Base-by-base conservation (phyloP, 2,797 vertebrate genomes). In the Phataginus tetradactyla region DNA sequence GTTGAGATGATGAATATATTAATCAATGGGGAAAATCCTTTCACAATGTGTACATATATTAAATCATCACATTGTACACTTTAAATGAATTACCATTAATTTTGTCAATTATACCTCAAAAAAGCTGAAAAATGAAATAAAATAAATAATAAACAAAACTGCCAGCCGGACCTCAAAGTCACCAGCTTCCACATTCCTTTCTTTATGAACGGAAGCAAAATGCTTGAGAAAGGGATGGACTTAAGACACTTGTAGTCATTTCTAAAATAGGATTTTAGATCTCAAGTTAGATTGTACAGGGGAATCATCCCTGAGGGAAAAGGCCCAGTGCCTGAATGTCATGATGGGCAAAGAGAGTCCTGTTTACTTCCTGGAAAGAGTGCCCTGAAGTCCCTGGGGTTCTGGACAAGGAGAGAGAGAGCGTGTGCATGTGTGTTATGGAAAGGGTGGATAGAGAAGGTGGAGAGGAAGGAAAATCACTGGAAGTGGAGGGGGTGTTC, bases 181-280 rank as follows among this genome's bases (percentile, higher is more conserved):
- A 78, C 21, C 23, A 91, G 32, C 23, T 84, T 94, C 18, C 4
- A 29, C 23, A 68, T 55, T 37, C 20, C 6, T 66, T 90, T 85
- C 29, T 90, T 64, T 90, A 61, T 75, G 55, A 95, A 95, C 5
- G 53, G 25, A 93, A 86, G 42, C 34, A 88, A 78, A 95, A 81
- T 49, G 5, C 25, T 81, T 68, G 21, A 95, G 51, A 94, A 87
- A 71, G 3, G 6, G 7, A 57, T 45, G 49, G 2, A 12, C 39
- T 61, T 91, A 75, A 63, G 39, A 51, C 1, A 53, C 4, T 66
- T 90, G 12, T 15, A 85, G 29, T 17, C n/a, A 85, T 88, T 92
- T 80, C 55, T 61, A 3, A 57, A 79, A 90, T 90, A 42, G 0
- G 1, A 55, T 69, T 81, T 97, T 53, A 72, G 21, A 59, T 37